Conservation (phyloP, 2,888 invertebrate genomes). For the Reticulitermes lucifugus region DNA sequence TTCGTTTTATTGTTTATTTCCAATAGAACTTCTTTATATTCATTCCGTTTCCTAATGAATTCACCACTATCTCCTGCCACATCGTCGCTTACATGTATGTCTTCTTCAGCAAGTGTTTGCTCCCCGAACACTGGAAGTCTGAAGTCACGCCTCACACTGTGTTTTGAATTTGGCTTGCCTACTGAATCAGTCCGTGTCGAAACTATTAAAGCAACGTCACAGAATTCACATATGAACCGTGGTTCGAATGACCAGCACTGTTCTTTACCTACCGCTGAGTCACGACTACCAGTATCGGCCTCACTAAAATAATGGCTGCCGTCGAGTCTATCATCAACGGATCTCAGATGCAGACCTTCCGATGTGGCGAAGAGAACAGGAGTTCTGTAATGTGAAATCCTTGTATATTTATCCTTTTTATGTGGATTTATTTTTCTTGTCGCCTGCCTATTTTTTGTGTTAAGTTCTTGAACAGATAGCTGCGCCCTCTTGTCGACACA, state of each 20-base stretch:
- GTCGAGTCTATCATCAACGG: slow-evolving; percentile 49
- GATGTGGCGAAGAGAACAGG: slow-evolving; percentile 58
- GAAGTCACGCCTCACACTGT: not conserved
- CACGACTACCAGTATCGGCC: not conserved
- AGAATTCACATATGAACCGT: slow-evolving; percentile 48
- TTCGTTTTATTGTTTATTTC: not conserved
- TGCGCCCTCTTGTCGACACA: slow-evolving; percentile 7
- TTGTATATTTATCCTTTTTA: slow-evolving; percentile 51
- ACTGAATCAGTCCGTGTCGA: slow-evolving; percentile 23
- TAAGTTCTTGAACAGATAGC: not conserved
- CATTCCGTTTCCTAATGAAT: not conserved
- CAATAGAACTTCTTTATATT: not conserved
- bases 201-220: slow-evolving; percentile 47
- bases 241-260: slow-evolving; percentile 16
- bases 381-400: slow-evolving; percentile 55
- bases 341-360: slow-evolving; percentile 57
- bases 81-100: slow-evolving; percentile 36
- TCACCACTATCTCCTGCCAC: slow-evolving; percentile 17
- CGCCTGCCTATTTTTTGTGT: slow-evolving; percentile 44
- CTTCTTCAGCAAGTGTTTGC: slow-evolving; percentile 33
- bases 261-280: not conserved
- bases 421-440: not conserved
- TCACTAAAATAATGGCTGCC: not conserved
- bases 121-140: slow-evolving; percentile 24
- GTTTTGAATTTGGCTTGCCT: not conserved